A percentile compares a stretch with the other conserved stretches of the same genome.
phyloP scores from a whole-genome alignment of 1,140 invertebrate species.

The Mya arenaria region DNA sequence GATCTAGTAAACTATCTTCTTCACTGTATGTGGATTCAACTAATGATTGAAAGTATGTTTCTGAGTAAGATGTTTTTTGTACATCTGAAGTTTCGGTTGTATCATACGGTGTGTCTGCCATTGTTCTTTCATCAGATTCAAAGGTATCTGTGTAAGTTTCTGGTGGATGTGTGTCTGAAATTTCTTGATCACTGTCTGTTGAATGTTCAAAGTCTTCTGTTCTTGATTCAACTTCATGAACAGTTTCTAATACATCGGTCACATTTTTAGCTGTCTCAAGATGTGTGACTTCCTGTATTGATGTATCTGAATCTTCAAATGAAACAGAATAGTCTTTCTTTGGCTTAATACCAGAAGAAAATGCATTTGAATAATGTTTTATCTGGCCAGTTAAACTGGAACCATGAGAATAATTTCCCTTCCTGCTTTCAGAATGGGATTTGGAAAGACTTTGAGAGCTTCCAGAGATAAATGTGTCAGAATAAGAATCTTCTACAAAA shows the following conservation, averaged over 20 bases:
- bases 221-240: conserved; percentile 1
- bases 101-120: conserved; percentile 15
- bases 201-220: background rate
- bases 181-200: background rate
- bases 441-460: background rate
- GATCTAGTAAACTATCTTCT: conserved; percentile 25
- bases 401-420: background rate
- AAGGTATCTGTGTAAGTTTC: conserved; percentile 43
- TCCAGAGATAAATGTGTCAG: conserved; percentile 39
- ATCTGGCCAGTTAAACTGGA: background rate
- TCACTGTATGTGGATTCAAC: background rate
- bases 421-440: background rate
- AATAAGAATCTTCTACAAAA: conserved; percentile 34
- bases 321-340: background rate
- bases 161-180: conserved; percentile 6
- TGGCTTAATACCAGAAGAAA: background rate
- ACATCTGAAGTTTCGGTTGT: background rate
- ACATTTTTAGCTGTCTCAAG: conserved; percentile 25
- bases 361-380: background rate
- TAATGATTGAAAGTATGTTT: too few species aligned
- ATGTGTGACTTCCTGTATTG: conserved; percentile 14
- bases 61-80: conserved; percentile 1
- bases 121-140: conserved; percentile 44
- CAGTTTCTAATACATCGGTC: conserved; percentile 34
- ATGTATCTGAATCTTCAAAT: conserved; percentile 17